Evolutionary conservation across 2,113 vertebrate genomes (phyloP).

Genomic region (Indri indri): DNA sequence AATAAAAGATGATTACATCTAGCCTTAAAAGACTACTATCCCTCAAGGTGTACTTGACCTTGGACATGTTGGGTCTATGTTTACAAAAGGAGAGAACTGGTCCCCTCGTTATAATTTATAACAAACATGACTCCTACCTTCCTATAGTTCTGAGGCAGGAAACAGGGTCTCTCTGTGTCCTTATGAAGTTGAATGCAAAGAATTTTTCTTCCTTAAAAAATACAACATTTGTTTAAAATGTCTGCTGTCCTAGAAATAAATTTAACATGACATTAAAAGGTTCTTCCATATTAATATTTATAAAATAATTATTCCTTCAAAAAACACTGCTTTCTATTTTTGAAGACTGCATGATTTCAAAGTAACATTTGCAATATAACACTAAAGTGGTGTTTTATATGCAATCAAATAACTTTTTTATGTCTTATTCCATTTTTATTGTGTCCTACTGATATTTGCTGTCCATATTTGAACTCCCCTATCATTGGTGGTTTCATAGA

Average conservation of each 20-base stretch:
- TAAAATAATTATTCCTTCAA: not conserved
- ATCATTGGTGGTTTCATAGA: slow-evolving; percentile 7
- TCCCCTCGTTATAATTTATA: not conserved
- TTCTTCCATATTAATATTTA: slow-evolving; percentile 8
- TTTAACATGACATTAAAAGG: not conserved
- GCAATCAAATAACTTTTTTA: not conserved
- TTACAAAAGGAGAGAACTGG: not conserved
- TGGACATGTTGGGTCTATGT: not conserved
- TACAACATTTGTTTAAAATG: not conserved
- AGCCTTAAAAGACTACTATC: not conserved
- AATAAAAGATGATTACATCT: not conserved
- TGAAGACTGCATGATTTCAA: not conserved
- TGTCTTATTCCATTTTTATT: not conserved
- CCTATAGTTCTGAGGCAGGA: not conserved
- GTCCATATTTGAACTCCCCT: not conserved
- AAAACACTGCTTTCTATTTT: not conserved
- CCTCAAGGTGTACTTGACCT: not conserved
- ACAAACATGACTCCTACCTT: not conserved
- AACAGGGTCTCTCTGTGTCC: not conserved
- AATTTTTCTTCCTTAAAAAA: not conserved
- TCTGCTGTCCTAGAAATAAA: not conserved
- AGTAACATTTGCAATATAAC: not conserved
- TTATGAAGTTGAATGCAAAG: not conserved
- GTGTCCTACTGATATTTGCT: not conserved
- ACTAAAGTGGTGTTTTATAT: not conserved